phyloP scores from a whole-genome alignment of 1,140 invertebrate genomes.

The silkworm (Bombyx mori) region ASM3026992v2 NC_085128.1:5350501-5351000 shows the following conservation, averaged over 20 bases:
- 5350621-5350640: no score
- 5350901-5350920: slow-evolving; percentile 28
- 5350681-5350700: no score
- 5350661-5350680: no score
- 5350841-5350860: slow-evolving; percentile 55
- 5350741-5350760: slow-evolving; percentile 36
- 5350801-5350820: slow-evolving; percentile 57
- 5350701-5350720: no score
- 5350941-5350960: slow-evolving; percentile 27
- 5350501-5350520: no score
- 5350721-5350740: no score
- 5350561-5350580: no score
- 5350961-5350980: slow-evolving; percentile 58
- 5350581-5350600: no score
- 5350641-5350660: no score
- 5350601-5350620: no score
- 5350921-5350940: slow-evolving; percentile 5
- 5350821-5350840: slow-evolving; percentile 60
- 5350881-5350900: slow-evolving; percentile 46
- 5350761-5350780: slow-evolving; percentile 30
- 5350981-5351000: slow-evolving; percentile 56
- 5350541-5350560: no score
- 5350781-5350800: slow-evolving; percentile 42
- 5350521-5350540: no score
- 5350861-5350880: slow-evolving; percentile 64